phyloP scores from a whole-genome alignment of 2,888 invertebrate genomes.

The Pachydiplax longipennis region DNA sequence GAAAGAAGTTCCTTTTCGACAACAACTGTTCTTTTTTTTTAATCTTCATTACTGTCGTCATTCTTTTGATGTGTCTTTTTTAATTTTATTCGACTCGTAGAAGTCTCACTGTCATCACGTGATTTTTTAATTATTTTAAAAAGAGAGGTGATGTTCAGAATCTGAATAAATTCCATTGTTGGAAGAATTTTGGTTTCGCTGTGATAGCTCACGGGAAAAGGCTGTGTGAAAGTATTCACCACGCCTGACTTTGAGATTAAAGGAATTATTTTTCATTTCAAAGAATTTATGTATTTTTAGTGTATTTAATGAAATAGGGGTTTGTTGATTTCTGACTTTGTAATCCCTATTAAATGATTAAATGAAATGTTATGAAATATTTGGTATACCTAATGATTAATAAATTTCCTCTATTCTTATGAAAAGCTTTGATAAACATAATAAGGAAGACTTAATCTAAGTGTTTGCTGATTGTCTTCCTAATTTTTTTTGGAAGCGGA shows the following conservation, averaged over 20 bases:
- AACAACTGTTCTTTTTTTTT: constrained; percentile 3
- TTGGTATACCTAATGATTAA: background rate
- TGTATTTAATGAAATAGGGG: constrained; percentile 30
- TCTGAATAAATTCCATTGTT: background rate
- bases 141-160: background rate
- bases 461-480: no score
- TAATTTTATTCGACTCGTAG: background rate
- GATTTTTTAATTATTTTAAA: background rate
- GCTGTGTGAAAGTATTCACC: background rate
- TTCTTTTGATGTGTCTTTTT: background rate
- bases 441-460: no score
- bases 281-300: constrained; percentile 31
- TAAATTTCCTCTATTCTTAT: no score
- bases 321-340: constrained; percentile 32
- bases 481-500: no score
- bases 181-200: constrained; percentile 23
- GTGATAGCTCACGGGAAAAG: constrained; percentile 22
- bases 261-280: constrained; percentile 34
- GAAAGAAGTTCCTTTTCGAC: constrained; percentile 5
- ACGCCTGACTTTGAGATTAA: constrained; percentile 9
- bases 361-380: constrained; percentile 9
- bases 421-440: no score
- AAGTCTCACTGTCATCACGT: background rate
- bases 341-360: constrained; percentile 30
- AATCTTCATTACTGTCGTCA: background rate